Conservation (phyloP, 2,113 vertebrate genomes). For the Melanostigma gelatinosum region DNA sequence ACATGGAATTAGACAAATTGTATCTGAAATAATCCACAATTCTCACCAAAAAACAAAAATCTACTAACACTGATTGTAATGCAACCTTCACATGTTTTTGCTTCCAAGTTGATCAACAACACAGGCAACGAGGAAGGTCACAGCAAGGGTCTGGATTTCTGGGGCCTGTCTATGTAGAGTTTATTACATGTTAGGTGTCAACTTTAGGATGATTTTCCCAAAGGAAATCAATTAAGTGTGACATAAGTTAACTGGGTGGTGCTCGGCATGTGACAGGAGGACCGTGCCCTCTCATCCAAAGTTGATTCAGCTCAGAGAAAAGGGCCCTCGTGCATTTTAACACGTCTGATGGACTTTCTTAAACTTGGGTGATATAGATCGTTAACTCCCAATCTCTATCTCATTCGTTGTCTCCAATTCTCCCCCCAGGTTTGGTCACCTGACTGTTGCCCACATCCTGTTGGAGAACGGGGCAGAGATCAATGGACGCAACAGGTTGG, state of each 20-base stretch:
- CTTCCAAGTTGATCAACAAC: background rate
- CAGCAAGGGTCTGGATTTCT: background rate
- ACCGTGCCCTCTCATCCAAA: background rate
- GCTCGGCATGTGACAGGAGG: too few species aligned
- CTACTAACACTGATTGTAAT: background rate
- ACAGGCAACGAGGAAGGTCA: background rate
- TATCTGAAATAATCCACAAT: background rate
- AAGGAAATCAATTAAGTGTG: background rate
- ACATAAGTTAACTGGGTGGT: background rate
- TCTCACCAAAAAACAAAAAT: background rate
- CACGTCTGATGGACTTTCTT: background rate
- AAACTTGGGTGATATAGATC: too few species aligned
- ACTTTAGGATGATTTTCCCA: background rate
- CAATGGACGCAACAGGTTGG: slow-evolving; percentile 92
- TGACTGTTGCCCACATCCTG: slow-evolving; percentile 89
- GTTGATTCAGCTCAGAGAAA: background rate
- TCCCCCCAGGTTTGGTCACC: slow-evolving; percentile 89
- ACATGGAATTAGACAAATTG: too few species aligned
- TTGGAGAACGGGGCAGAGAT: slow-evolving; percentile 95
- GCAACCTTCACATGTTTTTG: background rate
- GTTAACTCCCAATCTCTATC: background rate
- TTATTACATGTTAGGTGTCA: background rate
- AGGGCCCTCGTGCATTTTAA: background rate
- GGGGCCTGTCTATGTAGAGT: background rate
- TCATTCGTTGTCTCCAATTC: background rate